Percentiles rank a stretch among this genome's conserved stretches.
Conservation (phyloP, 2,888 invertebrate species). For the Noctua janthe region DNA sequence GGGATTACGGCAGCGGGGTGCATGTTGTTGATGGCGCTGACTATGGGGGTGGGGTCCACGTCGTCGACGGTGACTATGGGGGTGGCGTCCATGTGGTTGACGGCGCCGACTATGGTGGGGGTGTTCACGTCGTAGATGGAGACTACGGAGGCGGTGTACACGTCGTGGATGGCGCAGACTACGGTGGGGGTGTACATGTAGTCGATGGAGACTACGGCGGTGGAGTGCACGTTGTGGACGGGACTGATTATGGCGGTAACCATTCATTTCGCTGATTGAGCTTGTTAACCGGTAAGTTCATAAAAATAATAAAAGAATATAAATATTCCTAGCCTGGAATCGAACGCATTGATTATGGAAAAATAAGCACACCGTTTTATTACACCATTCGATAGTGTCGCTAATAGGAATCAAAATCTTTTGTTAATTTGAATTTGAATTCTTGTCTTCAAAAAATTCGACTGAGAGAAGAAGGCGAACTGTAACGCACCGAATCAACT, state of each 20-base stretch:
- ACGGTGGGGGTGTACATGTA: neutral
- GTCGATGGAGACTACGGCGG: slow-evolving; percentile 19
- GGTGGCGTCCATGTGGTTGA: slow-evolving; percentile 1
- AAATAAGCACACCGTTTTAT: no score
- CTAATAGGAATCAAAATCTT: no score
- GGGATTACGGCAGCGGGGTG: slow-evolving; percentile 2
- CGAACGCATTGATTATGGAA: no score
- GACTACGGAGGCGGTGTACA: slow-evolving; percentile 1
- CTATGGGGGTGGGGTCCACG: slow-evolving; percentile 14
- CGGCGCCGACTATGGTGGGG: neutral
- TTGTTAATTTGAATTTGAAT: no score
- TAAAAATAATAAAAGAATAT: neutral
- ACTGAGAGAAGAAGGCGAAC: no score
- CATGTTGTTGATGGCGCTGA: slow-evolving; percentile 22
- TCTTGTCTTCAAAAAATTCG: no score
- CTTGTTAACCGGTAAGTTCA: neutral
- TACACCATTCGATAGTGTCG: no score
- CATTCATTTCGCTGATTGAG: neutral
- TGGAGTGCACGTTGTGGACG: slow-evolving; percentile 22
- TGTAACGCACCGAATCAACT: no score
- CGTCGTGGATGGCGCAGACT: neutral
- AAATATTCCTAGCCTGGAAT: no score
- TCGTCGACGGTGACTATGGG: neutral
- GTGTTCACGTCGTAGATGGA: slow-evolving; percentile 2
- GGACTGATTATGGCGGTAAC: neutral